phyloP scores from a whole-genome alignment of 1,140 invertebrate genomes.

The Aphidius ervi region DNA sequence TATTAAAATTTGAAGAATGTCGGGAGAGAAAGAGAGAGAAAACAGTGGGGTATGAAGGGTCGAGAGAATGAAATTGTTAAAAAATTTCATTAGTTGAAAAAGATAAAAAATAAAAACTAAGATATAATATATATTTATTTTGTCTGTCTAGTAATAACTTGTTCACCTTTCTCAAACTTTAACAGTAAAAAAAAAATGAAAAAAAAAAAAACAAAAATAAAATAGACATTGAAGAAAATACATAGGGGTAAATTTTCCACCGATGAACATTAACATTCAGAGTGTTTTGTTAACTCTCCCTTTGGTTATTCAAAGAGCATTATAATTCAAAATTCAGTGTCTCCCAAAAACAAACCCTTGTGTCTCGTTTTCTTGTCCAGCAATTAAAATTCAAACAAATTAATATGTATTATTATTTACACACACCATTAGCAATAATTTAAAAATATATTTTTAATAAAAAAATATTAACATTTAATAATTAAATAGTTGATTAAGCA shows the following conservation, averaged over 20 bases:
- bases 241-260: constrained; percentile 8
- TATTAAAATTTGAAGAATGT: constrained; percentile 17
- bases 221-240: too few species aligned
- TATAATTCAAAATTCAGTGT: constrained; percentile 12
- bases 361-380: too few species aligned
- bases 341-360: too few species aligned
- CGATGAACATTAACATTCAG: constrained; percentile 34
- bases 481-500: too few species aligned
- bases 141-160: background rate
- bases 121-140: background rate
- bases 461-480: too few species aligned
- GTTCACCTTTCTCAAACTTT: background rate
- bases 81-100: constrained; percentile 23
- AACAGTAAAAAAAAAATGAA: too few species aligned
- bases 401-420: too few species aligned
- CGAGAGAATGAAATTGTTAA: constrained; percentile 18
- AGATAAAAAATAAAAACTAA: background rate
- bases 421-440: too few species aligned
- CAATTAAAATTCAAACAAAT: too few species aligned
- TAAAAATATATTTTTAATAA: too few species aligned
- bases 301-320: constrained; percentile 5
- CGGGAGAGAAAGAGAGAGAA: background rate
- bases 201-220: too few species aligned
- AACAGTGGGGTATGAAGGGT: background rate
- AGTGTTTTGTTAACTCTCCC: constrained; percentile 32